phyloP scores from a whole-genome alignment of 2,113 vertebrate species.

The Chloebia gouldiae region DNA sequence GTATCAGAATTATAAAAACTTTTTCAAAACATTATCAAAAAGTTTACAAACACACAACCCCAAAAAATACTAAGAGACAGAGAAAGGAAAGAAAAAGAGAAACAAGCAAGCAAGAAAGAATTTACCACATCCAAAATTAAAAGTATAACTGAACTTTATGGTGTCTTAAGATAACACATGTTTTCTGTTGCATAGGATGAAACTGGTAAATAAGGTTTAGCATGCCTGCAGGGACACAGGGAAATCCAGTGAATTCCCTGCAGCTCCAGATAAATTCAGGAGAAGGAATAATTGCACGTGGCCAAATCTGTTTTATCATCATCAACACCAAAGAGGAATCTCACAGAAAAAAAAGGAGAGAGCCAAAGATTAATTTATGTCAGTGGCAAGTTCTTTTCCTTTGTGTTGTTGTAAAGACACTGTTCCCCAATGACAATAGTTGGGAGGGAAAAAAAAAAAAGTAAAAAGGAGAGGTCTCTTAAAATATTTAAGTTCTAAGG shows the following conservation, averaged over 20 bases:
- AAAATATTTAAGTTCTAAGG: neutral
- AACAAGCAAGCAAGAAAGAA: neutral
- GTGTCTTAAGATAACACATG: neutral
- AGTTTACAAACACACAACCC: neutral
- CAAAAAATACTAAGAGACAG: neutral
- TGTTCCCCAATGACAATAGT: neutral
- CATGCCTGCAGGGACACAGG: neutral
- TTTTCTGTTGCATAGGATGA: neutral
- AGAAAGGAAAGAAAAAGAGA: neutral
- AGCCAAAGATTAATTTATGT: neutral
- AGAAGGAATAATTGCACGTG: neutral
- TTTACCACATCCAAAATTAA: neutral
- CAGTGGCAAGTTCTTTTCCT: neutral
- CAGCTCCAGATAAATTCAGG: neutral
- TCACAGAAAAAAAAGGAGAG: neutral
- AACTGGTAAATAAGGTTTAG: constrained; percentile 31
- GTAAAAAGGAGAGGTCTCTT: neutral
- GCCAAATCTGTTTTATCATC: neutral
- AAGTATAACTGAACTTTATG: neutral
- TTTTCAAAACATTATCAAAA: neutral
- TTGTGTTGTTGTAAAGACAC: neutral
- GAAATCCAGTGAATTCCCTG: neutral
- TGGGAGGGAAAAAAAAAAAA: too few species aligned
- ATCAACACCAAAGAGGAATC: neutral
- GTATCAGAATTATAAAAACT: neutral